A percentile compares a stretch with the other conserved stretches of the same genome.
These are phyloP conservation scores for Coleophora deauratella DNA, from an alignment of 2,888 invertebrate species.

Conservation along the genomic window DNA sequence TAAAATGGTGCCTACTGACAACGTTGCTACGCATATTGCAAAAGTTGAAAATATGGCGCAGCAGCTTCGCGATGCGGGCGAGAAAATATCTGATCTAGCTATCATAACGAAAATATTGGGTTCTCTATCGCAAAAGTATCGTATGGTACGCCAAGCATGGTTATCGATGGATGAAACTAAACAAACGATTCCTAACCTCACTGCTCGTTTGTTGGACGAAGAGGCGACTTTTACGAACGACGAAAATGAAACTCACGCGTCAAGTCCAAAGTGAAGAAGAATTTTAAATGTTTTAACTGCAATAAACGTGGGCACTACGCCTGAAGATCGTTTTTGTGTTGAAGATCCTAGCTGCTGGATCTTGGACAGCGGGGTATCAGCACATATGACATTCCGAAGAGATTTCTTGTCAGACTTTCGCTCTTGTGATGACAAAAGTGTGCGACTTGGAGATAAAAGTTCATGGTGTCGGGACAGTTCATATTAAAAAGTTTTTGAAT, in stretches of 20 bases:
- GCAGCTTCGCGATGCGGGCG: conserved; percentile 7
- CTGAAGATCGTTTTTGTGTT: no score
- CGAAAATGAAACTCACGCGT: conserved; percentile 2
- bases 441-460: not conserved
- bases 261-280: not conserved
- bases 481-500: not conserved
- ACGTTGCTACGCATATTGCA: conserved; percentile 2
- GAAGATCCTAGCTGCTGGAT: not conserved
- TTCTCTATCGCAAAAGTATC: conserved; percentile 4
- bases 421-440: no score
- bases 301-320: conserved; percentile 1
- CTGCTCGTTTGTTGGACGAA: conserved; percentile 9
- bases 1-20: conserved; percentile 3
- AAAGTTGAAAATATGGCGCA: conserved; percentile 7
- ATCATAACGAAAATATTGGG: conserved; percentile 8
- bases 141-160: conserved; percentile 9
- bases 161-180: conserved; percentile 3
- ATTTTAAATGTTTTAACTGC: conserved; percentile 4
- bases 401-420: not conserved
- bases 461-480: not conserved
- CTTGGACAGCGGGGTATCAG: conserved; percentile 2
- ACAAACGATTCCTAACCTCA: conserved; percentile 8
- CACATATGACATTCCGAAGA: not conserved
- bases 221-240: not conserved
- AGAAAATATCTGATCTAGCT: conserved; percentile 1